Base-by-base conservation (phyloP, 2,797 vertebrate species). In the Sebastiscus albofasciatus region DNA sequence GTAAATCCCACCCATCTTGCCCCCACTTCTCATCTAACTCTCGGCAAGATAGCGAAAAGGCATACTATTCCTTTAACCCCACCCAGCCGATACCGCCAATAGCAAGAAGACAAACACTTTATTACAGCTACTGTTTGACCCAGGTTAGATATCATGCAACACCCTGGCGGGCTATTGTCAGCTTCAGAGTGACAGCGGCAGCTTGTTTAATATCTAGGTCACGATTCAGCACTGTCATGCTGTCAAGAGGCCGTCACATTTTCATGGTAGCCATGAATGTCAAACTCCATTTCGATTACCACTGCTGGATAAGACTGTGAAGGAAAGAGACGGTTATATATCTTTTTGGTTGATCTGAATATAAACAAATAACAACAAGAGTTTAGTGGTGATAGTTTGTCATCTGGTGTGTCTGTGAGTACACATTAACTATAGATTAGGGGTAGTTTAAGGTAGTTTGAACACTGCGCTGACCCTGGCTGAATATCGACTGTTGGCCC, bases 141-240 rank as follows among this genome's bases (percentile, higher is more conserved):
- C 79, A 46, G 82, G 70, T 60, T 52, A 5, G 33, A 69, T 2
- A 18, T 31, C 2, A 16, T 49, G 73, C 24, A 42, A 16, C 72
- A 54, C 34, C 67, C 26, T 7, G 36, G 36, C 11, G n/a, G 12
- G 26, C 55, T 31, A 2, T 34, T 61, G 52, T 64, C 76, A 54
- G 71, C 69, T 46, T 64, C 49, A 77, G 87, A 92, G 83, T 90
- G 92, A 93, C 93, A 93, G 89, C 81, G 6, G 85, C 92, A 91
- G 90, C 90, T 81, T 68, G 79, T 74, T 83, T 89, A 8, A 86
- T 89, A 93, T 93, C 73, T 92, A 55, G 93, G 91, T 94, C 92
- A 91, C 64, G 42, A 87, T 85, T 85, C 72, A 86, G 81, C 59
- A 31, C 27, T 9, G 87, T 61, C 87, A 82, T 61, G 24, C 72